Conservation (phyloP, 2,888 invertebrate species). For the Amaurobius ferox region DNA sequence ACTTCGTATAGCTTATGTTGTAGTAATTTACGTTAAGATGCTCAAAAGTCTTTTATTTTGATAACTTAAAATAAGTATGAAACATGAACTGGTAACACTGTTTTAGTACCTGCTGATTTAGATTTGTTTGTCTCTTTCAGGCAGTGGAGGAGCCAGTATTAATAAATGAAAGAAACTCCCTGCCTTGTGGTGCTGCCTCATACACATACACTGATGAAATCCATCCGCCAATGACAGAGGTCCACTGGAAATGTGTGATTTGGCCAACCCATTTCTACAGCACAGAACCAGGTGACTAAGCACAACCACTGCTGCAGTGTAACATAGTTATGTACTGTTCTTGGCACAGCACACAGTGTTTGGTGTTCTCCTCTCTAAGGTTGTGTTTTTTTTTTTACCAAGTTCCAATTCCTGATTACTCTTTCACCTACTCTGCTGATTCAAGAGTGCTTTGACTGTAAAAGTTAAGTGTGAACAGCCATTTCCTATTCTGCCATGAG, state of each 20-base stretch:
- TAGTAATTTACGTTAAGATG: too few relatives aligned
- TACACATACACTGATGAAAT: constrained; percentile 35
- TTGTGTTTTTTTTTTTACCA: constrained; percentile 64
- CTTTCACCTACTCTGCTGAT: constrained; percentile 22
- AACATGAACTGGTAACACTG: too few relatives aligned
- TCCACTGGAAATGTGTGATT: constrained; percentile 50
- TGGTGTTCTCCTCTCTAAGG: constrained; percentile 52
- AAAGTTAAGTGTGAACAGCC: neutral
- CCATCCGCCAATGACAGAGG: constrained; percentile 59
- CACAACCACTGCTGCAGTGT: constrained; percentile 38
- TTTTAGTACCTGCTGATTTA: neutral
- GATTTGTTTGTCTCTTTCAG: constrained; percentile 10
- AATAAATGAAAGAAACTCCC: constrained; percentile 31
- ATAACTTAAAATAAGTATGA: too few relatives aligned
- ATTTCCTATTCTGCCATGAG: too few relatives aligned
- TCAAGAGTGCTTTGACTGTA: neutral
- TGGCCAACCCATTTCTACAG: constrained; percentile 21
- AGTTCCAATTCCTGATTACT: constrained; percentile 37
- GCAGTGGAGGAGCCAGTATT: constrained; percentile 61
- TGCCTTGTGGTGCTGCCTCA: constrained; percentile 48
- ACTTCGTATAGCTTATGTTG: too few relatives aligned
- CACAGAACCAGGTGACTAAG: constrained; percentile 37
- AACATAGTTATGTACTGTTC: constrained; percentile 21
- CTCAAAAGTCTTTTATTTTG: too few relatives aligned
- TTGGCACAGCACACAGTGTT: constrained; percentile 29